A percentile compares a stretch with the other conserved stretches of the same genome.
These are phyloP conservation scores for Chionomys nivalis DNA, from an alignment of 2,113 vertebrate genomes.

Conservation along the genomic window DNA sequence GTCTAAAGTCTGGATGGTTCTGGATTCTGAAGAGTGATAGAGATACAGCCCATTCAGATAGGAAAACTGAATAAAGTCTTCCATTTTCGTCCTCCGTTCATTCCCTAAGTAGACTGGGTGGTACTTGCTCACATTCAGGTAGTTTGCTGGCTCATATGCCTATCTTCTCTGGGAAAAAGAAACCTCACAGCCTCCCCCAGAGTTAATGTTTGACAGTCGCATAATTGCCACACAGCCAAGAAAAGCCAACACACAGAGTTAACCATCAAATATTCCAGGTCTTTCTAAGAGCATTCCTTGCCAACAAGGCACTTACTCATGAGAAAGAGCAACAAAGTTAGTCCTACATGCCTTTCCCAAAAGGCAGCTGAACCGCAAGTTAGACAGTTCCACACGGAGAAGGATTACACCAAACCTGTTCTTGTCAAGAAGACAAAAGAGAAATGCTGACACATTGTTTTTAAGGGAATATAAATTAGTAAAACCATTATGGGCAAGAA, in stretches of 20 bases:
- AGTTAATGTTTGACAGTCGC: neutral
- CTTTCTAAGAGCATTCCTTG: neutral
- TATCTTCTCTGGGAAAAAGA: neutral
- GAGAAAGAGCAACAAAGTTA: neutral
- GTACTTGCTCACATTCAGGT: neutral
- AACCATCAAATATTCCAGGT: neutral
- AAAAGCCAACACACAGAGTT: neutral
- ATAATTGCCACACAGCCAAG: neutral
- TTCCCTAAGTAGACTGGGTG: neutral
- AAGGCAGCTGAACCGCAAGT: neutral
- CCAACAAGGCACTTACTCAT: neutral
- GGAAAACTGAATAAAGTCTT: neutral
- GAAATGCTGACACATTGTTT: neutral
- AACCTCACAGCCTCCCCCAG: neutral
- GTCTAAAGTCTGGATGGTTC: neutral
- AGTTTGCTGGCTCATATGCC: neutral
- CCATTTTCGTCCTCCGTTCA: neutral
- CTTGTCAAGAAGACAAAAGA: neutral
- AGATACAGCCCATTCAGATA: neutral
- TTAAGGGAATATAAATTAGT: neutral
- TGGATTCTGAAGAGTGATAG: neutral
- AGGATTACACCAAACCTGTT: neutral
- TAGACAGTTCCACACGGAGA: neutral
- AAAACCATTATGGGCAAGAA: neutral
- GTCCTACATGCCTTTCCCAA: neutral